Conservation (phyloP, 2,113 vertebrate species). For the Carassius carassius region DNA sequence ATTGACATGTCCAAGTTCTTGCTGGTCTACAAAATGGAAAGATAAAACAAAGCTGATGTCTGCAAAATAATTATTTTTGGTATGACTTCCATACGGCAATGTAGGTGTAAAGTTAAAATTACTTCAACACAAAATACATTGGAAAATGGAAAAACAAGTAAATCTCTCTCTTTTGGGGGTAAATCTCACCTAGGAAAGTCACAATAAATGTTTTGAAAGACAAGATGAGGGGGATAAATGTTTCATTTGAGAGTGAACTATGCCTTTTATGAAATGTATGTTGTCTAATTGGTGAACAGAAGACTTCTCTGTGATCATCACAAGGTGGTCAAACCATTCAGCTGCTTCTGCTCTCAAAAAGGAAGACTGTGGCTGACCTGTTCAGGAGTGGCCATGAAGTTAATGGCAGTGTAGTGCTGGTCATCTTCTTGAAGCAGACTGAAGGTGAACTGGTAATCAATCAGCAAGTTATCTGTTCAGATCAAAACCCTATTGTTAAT, state of each 20-base stretch:
- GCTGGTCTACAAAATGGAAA: constrained; percentile 80
- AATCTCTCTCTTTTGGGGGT: too few relatives aligned
- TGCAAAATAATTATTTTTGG: not conserved
- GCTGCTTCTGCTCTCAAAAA: not conserved
- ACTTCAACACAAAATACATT: too few relatives aligned
- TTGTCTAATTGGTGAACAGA: not conserved
- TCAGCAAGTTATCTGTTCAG: constrained; percentile 91
- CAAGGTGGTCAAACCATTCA: constrained; percentile 15
- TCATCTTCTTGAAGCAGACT: constrained; percentile 63
- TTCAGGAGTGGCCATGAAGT: constrained; percentile 98
- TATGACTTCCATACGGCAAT: not conserved
- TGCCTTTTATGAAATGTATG: not conserved
- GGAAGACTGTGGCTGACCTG: constrained; percentile 76
- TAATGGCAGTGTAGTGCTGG: constrained; percentile 96
- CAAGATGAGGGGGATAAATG: too few relatives aligned
- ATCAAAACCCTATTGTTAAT: constrained; percentile 12
- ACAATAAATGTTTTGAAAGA: too few relatives aligned
- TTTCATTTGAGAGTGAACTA: too few relatives aligned
- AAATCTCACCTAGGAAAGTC: too few relatives aligned
- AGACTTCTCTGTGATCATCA: not conserved
- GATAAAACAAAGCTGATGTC: constrained; percentile 35
- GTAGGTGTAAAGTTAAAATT: too few relatives aligned
- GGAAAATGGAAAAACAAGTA: too few relatives aligned
- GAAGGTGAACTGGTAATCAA: constrained; percentile 72
- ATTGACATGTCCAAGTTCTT: constrained; percentile 99